Base-by-base conservation (phyloP, 1,140 invertebrate species). In the Tachypleus tridentatus region DNA sequence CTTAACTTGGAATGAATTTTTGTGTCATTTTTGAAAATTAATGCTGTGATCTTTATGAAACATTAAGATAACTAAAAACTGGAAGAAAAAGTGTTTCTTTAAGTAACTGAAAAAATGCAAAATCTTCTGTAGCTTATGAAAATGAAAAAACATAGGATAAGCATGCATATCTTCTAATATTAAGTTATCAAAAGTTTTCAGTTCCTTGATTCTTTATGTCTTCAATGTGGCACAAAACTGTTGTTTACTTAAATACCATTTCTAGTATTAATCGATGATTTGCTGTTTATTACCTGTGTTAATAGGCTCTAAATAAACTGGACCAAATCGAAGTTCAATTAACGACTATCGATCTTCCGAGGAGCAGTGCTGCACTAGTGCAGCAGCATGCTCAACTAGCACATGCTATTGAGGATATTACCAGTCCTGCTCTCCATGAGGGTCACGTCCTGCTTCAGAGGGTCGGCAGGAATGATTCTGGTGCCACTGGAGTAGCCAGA, bases 301-400 rank as follows among this genome's bases (percentile, higher is more conserved):
- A 75, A 4, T 70, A 88, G 83, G 87, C 85, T 60, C 77, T 87
- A 57, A 85, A 81, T 62, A 87, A 88, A 75, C 73, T 90, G 63
- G 86, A 88, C 74, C 86, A 90, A 74, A 76, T 90, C 7, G 87
- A 91, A 78, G 81, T 87, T 69, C 85, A 90, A 71, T 74, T 90
- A 63, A 83, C 83, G 54, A 86, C 82, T 50, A 82, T 84, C 60
- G 76, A 78, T 70, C 76, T 86, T 72, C 79, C 84, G 3, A 76
- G 81, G 52, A 84, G 82, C 68, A 85, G 85, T 4, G 72, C 81
- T 4, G 81, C 84, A 70, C 80, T 88, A 60, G 76, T 80, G 60
- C 75, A 79, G 70, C 29, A 29, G 29, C 29, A 29, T 29, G 29
- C 29, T 29, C 29, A 29, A 29, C 29, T 29, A 29, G 29, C 29